Conservation (phyloP, 2,797 vertebrate genomes). For the Bovichtus diacanthus region DNA sequence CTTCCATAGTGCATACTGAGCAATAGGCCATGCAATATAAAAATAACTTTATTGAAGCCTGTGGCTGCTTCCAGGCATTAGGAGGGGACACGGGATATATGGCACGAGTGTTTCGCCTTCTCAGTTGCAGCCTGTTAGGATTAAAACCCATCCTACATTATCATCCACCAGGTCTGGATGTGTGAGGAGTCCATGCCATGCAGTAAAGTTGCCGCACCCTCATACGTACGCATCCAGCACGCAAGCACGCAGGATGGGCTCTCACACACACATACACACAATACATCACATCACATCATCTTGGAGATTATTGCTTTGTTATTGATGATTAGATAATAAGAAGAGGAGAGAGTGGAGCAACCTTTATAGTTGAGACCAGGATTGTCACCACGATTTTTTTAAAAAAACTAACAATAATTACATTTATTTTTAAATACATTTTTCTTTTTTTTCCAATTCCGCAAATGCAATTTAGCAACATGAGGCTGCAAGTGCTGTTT, state of each 20-base stretch:
- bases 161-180: conserved; percentile 53
- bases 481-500: background rate
- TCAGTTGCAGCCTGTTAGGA: background rate
- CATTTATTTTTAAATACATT: background rate
- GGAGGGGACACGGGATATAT: background rate
- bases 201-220: conserved; percentile 84
- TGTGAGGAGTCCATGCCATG: conserved; percentile 68
- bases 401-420: background rate
- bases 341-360: background rate
- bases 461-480: background rate
- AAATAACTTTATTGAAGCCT: conserved; percentile 28
- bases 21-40: conserved; percentile 2
- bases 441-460: background rate
- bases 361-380: background rate
- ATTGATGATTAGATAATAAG: conserved; percentile 19
- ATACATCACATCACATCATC: background rate
- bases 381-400: too few species aligned
- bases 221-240: conserved; percentile 64
- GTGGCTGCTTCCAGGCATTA: conserved; percentile 8
- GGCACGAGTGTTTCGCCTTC: background rate
- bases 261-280: conserved; percentile 30
- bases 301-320: conserved; percentile 42
- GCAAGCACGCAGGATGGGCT: conserved; percentile 57
- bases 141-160: background rate
- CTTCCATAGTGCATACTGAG: conserved; percentile 19